Evolutionary conservation across 1,140 invertebrate species (phyloP).

Genomic region (Neodiprion virginianus): DNA sequence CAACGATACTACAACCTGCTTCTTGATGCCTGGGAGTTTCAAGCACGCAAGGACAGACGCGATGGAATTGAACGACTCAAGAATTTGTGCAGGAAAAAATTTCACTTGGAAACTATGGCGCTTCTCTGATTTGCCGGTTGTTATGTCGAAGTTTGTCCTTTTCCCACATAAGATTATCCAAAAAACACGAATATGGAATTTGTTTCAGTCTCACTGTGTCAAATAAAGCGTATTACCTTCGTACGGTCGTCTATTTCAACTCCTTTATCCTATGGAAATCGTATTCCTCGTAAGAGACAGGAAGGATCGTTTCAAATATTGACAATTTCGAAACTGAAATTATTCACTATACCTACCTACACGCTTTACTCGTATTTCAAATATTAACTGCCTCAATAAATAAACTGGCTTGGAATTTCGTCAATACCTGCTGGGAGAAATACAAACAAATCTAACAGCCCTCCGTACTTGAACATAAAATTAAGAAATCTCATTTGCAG

Average conservation of each 20-base stretch:
- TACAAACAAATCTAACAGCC: too few relatives aligned
- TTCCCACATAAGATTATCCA: too few relatives aligned
- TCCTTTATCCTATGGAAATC: too few relatives aligned
- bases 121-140: too few relatives aligned
- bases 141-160: too few relatives aligned
- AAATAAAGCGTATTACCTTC: neutral
- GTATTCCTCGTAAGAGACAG: too few relatives aligned
- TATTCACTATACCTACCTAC: neutral
- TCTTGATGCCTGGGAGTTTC: conserved; percentile 66
- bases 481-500: too few relatives aligned
- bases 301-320: neutral
- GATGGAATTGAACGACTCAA: conserved; percentile 49
- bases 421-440: neutral
- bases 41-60: conserved; percentile 48
- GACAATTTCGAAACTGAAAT: neutral
- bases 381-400: neutral
- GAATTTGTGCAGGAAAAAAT: neutral
- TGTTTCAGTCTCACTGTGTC: neutral
- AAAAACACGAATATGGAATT: too few relatives aligned
- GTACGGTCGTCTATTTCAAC: neutral
- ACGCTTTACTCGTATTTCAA: neutral
- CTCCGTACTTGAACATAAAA: too few relatives aligned
- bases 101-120: neutral
- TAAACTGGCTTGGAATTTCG: neutral
- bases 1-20: conserved; percentile 70